A percentile compares a stretch with the other conserved stretches of the same genome.
Conservation (phyloP, 2,797 vertebrate genomes). For the Spinibarbus caldwelli region DNA sequence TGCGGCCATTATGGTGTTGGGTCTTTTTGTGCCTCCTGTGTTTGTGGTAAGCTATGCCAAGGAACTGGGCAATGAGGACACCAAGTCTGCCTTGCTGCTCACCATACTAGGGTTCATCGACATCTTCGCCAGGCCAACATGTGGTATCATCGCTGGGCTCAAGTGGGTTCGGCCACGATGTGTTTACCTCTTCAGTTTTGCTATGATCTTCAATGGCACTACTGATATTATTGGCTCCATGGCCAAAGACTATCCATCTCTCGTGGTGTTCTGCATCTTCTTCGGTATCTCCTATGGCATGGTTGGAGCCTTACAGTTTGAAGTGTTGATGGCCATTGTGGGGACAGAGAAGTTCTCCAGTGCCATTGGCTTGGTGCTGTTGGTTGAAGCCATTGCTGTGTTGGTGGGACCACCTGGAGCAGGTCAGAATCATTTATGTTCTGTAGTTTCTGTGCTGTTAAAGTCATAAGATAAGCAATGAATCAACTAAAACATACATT, state of each 20-base stretch:
- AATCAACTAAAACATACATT: not conserved
- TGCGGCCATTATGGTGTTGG: slow-evolving; percentile 94
- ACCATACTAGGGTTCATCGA: slow-evolving; percentile 92
- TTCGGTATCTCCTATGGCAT: slow-evolving; percentile 97
- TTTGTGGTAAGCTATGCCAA: slow-evolving; percentile 96
- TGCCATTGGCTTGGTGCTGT: slow-evolving; percentile 92
- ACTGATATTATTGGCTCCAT: slow-evolving; percentile 89
- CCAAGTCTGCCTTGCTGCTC: slow-evolving; percentile 89
- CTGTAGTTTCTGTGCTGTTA: not conserved
- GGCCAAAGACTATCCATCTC: slow-evolving; percentile 76
- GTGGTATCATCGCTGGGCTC: slow-evolving; percentile 87
- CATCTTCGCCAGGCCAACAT: slow-evolving; percentile 91
- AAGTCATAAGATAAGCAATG: not conserved
- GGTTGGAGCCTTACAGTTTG: slow-evolving; percentile 97
- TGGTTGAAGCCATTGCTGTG: slow-evolving; percentile 92
- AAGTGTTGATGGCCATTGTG: slow-evolving; percentile 95
- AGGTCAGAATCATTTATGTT: slow-evolving; percentile 74
- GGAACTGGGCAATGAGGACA: slow-evolving; percentile 86
- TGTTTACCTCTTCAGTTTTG: slow-evolving; percentile 93
- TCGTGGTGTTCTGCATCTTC: slow-evolving; percentile 93
- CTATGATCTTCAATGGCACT: slow-evolving; percentile 91
- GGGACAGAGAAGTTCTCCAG: slow-evolving; percentile 93
- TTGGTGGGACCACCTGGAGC: slow-evolving; percentile 92
- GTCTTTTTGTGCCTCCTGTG: slow-evolving; percentile 94
- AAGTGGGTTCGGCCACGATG: slow-evolving; percentile 89